A percentile compares a stretch with the other conserved stretches of the same genome.
Conservation (phyloP, 2,113 vertebrate species). For the Sphaerodactylus townsendi region DNA sequence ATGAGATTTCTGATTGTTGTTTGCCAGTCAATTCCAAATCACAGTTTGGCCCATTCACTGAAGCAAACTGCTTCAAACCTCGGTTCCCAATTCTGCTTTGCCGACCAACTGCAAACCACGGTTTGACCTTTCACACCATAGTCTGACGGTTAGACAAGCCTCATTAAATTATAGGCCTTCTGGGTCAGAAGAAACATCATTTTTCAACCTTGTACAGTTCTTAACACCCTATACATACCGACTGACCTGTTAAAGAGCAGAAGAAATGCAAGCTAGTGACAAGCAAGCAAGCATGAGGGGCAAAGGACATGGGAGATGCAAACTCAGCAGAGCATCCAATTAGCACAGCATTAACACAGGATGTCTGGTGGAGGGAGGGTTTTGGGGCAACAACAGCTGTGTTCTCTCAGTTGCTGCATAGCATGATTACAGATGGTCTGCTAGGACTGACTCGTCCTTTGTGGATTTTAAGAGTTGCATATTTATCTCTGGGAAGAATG, state of each 20-base stretch:
- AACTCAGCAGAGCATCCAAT: neutral
- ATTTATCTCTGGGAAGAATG: slow-evolving; percentile 50
- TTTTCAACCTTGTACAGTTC: neutral
- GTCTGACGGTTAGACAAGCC: no score
- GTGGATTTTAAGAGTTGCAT: slow-evolving; percentile 50
- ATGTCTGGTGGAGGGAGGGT: neutral
- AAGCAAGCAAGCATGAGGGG: neutral
- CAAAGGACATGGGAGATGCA: no score
- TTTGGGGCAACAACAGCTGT: slow-evolving; percentile 47
- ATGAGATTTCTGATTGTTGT: no score
- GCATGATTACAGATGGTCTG: slow-evolving; percentile 38
- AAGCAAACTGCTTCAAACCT: neutral
- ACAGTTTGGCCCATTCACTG: neutral
- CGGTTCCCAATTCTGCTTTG: neutral
- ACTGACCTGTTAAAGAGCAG: neutral
- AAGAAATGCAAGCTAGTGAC: neutral
- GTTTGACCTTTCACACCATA: neutral
- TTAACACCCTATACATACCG: neutral
- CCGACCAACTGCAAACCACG: neutral
- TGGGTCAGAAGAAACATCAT: neutral
- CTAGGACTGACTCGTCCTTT: slow-evolving; percentile 57
- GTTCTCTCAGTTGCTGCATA: slow-evolving; percentile 57
- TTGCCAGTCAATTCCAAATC: no score
- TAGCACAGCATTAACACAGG: neutral
- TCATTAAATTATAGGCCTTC: neutral